Conservation (phyloP, 2,888 invertebrate species). For the Sisyra nigra region DNA sequence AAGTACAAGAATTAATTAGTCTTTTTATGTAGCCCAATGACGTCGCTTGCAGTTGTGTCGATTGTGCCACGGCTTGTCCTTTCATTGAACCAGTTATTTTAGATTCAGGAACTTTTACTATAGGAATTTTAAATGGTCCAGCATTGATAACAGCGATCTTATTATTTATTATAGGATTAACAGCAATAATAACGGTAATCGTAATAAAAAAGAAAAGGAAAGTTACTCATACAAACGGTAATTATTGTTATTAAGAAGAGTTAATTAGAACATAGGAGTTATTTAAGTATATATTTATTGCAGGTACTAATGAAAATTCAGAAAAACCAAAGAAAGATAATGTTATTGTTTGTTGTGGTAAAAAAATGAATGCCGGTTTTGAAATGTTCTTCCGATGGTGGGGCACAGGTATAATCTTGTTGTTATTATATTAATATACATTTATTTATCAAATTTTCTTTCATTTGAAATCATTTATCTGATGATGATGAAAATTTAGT, state of each 20-base stretch:
- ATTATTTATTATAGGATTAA: conserved; percentile 31
- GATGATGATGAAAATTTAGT: too few relatives aligned
- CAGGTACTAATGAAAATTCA: too few relatives aligned
- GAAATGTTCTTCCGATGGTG: conserved; percentile 27
- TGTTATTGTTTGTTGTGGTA: conserved; percentile 8
- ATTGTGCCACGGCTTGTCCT: conserved; percentile 50
- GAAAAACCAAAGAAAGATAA: too few relatives aligned
- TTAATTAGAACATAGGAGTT: too few relatives aligned
- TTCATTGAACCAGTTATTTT: conserved; percentile 26
- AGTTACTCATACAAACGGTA: background rate
- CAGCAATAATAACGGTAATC: conserved; percentile 17
- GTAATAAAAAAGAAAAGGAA: background rate
- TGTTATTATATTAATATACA: background rate
- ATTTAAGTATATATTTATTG: too few relatives aligned
- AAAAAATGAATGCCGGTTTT: conserved; percentile 18
- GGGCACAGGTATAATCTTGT: conserved; percentile 27
- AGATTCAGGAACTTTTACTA: conserved; percentile 30
- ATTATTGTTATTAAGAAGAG: too few relatives aligned
- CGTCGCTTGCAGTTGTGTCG: conserved; percentile 60
- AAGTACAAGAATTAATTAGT: too few relatives aligned
- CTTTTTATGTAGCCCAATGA: conserved; percentile 27
- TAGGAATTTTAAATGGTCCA: conserved; percentile 43
- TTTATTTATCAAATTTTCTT: background rate
- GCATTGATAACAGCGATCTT: conserved; percentile 44
- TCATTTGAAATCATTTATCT: too few relatives aligned